Percentiles rank a stretch among this genome's conserved stretches.
These are phyloP conservation scores for Clanis bilineata DNA, from an alignment of 2,888 invertebrate genomes.

Conservation along the genomic window DNA sequence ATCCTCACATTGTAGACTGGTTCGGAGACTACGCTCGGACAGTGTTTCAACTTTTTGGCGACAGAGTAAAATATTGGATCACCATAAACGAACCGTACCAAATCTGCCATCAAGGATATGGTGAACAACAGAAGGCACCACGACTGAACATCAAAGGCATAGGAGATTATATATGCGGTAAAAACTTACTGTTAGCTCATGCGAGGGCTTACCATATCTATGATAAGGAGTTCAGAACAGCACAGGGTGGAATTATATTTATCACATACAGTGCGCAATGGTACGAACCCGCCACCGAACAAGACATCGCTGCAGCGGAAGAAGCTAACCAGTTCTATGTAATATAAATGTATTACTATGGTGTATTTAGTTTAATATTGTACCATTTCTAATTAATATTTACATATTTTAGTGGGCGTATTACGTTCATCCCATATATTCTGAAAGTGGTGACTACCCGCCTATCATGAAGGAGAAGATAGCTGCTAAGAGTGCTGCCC, in stretches of 20 bases:
- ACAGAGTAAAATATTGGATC: slow-evolving; percentile 76
- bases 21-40: slow-evolving; percentile 66
- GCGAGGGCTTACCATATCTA: slow-evolving; percentile 64
- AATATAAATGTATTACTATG: slow-evolving; percentile 15
- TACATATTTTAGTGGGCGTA: slow-evolving; percentile 72
- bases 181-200: slow-evolving; percentile 79
- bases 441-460: slow-evolving; percentile 83
- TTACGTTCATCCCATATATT: slow-evolving; percentile 83
- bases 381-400: slow-evolving; percentile 13
- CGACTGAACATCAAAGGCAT: slow-evolving; percentile 57
- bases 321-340: slow-evolving; percentile 73
- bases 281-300: slow-evolving; percentile 68
- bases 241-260: slow-evolving; percentile 58
- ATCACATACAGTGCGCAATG: slow-evolving; percentile 80
- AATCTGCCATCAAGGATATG: slow-evolving; percentile 65
- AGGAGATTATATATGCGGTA: slow-evolving; percentile 73
- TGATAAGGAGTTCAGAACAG: slow-evolving; percentile 46
- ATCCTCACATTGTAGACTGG: slow-evolving; percentile 62
- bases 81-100: slow-evolving; percentile 80
- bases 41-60: slow-evolving; percentile 63
- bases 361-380: not conserved
- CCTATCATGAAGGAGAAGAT: slow-evolving; percentile 79
- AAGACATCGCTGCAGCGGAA: slow-evolving; percentile 63
- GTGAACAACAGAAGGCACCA: slow-evolving; percentile 43
- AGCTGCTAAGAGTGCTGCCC: slow-evolving; percentile 70